A percentile compares a stretch with the other conserved stretches of the same genome.
Evolutionary conservation across 2,797 vertebrate species (phyloP).

Genomic region (Onychomys leucogaster): DNA sequence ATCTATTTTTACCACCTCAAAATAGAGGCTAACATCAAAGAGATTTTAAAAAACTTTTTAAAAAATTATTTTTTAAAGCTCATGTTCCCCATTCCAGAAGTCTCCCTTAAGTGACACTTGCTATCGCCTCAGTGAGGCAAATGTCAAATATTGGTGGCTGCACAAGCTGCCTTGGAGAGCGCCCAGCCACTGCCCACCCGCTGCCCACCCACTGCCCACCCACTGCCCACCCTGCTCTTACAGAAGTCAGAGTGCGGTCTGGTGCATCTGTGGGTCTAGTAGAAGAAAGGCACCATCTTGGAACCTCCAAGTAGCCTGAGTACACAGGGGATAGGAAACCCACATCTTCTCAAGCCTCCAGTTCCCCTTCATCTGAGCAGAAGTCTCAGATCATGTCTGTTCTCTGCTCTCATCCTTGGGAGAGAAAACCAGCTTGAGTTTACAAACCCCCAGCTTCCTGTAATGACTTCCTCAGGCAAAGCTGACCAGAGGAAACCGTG

Average conservation of each 20-base stretch:
- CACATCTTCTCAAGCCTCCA: background rate
- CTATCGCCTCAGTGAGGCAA: background rate
- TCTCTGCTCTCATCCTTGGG: background rate
- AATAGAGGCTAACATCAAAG: slow-evolving; percentile 34
- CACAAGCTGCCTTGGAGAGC: background rate
- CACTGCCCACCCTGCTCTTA: background rate
- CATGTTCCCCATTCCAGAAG: background rate
- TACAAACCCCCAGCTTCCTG: background rate
- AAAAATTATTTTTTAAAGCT: background rate
- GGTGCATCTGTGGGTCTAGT: background rate
- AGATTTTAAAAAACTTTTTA: slow-evolving; percentile 46
- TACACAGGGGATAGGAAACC: background rate
- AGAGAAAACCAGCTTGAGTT: background rate
- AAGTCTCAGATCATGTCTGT: background rate
- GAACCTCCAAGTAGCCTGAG: background rate
- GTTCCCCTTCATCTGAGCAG: background rate
- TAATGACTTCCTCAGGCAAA: background rate
- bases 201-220: no score
- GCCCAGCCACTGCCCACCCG: background rate
- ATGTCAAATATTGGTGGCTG: background rate
- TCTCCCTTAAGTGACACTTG: background rate
- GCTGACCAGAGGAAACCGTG: background rate
- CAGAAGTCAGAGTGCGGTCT: background rate
- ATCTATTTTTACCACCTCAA: slow-evolving; percentile 52
- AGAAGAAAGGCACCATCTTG: background rate